Conservation (phyloP, 2,888 invertebrate genomes). For the Microctonus aethiopoides region DNA sequence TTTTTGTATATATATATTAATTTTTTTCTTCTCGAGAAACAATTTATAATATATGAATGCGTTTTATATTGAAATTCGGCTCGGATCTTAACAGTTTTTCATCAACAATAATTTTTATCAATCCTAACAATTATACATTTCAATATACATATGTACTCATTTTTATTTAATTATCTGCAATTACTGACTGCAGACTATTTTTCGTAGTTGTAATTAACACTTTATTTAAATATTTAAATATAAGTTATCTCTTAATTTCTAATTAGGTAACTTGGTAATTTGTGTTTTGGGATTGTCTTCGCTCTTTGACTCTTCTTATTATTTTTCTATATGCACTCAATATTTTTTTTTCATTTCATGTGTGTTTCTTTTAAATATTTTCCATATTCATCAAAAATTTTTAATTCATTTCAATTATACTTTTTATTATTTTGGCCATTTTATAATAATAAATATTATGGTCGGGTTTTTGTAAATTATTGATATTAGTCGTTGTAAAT, state of each 20-base stretch:
- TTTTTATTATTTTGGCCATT: neutral
- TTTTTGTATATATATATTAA: neutral
- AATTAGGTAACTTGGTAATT: constrained; percentile 28
- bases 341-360: neutral
- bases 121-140: neutral
- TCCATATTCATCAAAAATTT: neutral
- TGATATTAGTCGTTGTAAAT: neutral
- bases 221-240: neutral
- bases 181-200: neutral
- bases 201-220: neutral
- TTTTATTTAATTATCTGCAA: neutral
- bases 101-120: neutral
- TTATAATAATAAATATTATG: neutral
- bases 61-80: neutral
- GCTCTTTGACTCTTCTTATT: neutral
- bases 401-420: neutral
- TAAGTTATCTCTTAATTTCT: neutral
- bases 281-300: constrained; percentile 32
- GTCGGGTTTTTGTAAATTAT: neutral
- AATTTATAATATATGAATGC: too few relatives aligned
- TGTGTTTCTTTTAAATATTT: neutral
- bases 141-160: neutral
- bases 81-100: neutral
- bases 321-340: neutral
- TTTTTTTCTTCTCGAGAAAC: too few relatives aligned